Base-by-base conservation (phyloP, 2,888 invertebrate species). In the Trachelus troglodyta region DNA sequence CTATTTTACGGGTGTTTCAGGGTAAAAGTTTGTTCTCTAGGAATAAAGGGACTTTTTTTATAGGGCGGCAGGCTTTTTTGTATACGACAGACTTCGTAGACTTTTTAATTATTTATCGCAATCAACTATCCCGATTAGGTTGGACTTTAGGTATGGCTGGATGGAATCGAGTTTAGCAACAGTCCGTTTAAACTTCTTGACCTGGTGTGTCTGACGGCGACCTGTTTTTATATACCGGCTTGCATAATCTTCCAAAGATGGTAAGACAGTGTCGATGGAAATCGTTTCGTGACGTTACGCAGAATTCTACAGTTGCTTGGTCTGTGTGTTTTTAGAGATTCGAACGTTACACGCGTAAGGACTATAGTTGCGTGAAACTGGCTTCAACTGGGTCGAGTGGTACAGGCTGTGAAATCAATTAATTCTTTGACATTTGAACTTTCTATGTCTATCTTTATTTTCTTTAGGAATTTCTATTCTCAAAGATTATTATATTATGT, bases 211-310 rank as follows among this genome's bases (percentile, higher is more conserved):
- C 56, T 23, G 6, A 6, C 15, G 9, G 56, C 80, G 81, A 81
- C 76, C 81, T 74, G 82, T 82, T 84, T 81, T 79, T 76, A 82
- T 80, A 79, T 81, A 82, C 83, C 82, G 75, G 82, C 81, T 86
- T 84, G 83, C 86, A 85, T 85, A 84, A 86, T 86, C 81, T 77
- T 76, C 85, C 85, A 83, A 86, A 86, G 85, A 85, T 77, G 85
- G 86, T 74, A 69, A 56, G 9, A 9, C 23, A 23, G 23, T 23
- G 23, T 23, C 15, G 56, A 56, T 56, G 56, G 23, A 2, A 56
- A 23, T 23, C 56, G 56, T 9, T 56, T 15, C 23, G 9, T 56
- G 56, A 23, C 23, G 56, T 56, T 56, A 56, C 56, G 9, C 56
- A 9, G 56, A 56, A 56, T 56, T 56, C 56, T 56, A 56, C 56